Base-by-base conservation (phyloP, 2,113 vertebrate genomes). In the Orientallactaga bullata region DNA sequence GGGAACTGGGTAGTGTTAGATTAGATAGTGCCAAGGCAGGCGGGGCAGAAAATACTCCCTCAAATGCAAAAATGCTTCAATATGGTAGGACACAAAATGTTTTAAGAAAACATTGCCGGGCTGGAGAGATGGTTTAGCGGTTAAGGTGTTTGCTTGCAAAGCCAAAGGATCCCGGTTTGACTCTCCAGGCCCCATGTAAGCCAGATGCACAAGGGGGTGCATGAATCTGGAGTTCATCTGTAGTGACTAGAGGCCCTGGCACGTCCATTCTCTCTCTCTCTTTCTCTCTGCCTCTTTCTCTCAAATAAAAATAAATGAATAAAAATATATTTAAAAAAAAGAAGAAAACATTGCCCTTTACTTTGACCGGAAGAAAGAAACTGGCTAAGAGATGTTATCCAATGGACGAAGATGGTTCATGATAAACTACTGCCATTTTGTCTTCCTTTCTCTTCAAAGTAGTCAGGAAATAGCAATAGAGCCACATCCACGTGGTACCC, bases 61-160 rank as follows among this genome's bases (percentile, higher is more conserved):
- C 16, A 72, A 91, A 76, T 35, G 32, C 10, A 20, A 51, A 85
- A 74, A 68, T 9, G 4, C 17, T 11, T 79, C 72, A 24, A 68
- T 81, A 7, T 65, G 8, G 8, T 65, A 26, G 23, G 32, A 68
- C 42, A 66, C 91, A 42, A 86, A 7, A 51, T 42, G 11, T 88
- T 96, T 95, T 55, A 69, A 51, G 35, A 77, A 93, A 92, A 42
- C 81, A 89, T 60, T 66, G 2, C 51, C n/a, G n/a, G n/a, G n/a
- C n/a, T n/a, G n/a, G n/a, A n/a, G n/a, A n/a, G n/a, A n/a, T n/a
- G n/a, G n/a, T n/a, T n/a, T n/a, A n/a, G n/a, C n/a, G n/a, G n/a
- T n/a, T n/a, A n/a, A n/a, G n/a, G n/a, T n/a, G n/a, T n/a, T n/a
- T n/a, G n/a, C n/a, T n/a, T n/a, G n/a, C n/a, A n/a, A n/a, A n/a